Base-by-base conservation (phyloP, 2,113 vertebrate species). In the Hiodon alosoides region DNA sequence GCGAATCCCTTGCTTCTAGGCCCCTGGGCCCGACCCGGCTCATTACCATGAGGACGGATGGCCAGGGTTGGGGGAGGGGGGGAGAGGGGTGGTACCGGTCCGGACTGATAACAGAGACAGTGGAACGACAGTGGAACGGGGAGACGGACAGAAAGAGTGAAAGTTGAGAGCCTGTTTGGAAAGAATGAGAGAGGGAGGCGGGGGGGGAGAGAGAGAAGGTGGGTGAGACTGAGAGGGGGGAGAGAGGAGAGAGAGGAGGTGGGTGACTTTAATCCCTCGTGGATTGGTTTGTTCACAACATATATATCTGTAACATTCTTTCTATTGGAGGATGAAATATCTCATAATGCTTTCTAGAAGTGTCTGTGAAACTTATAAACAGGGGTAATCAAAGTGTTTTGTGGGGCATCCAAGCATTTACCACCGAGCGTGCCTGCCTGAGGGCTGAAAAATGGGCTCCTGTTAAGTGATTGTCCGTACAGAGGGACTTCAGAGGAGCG, bases 11-110 rank as follows among this genome's bases (percentile, higher is more conserved):
- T 82, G 84, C 69, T 80, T 82, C 77, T 14, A 84, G 88, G 89
- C 90, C 89, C 81, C 82, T 60, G 52, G 86, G 81, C 85, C 89
- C 78, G n/a, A 86, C 87, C 85, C 82, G 85, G 82, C 83, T 86
- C 81, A 85, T 80, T 87, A 90, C 87, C 87, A 89, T 73, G 1
- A 83, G 67, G 80, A 81, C 80, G 75, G 80, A 77, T 58, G 8
- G 79, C 83, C 80, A 81, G 52, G 46, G 17, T 64, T 46, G 51
- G 9, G 50, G 79, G 16, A 80, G 79, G 55, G 50, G 72, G 66
- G 61, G 67, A 67, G 58, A 46, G 71, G 72, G 79, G 55, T 53
- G 16, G 31, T 6, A 11, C 5, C n/a, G 68, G 70, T 58, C 13
- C 52, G 4, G 55, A 64, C n/a, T 10, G 54, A 47, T 52, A 16